These are phyloP conservation scores for Bibio marci DNA, from an alignment of 2,888 invertebrate genomes.

Conservation along the genomic window DNA sequence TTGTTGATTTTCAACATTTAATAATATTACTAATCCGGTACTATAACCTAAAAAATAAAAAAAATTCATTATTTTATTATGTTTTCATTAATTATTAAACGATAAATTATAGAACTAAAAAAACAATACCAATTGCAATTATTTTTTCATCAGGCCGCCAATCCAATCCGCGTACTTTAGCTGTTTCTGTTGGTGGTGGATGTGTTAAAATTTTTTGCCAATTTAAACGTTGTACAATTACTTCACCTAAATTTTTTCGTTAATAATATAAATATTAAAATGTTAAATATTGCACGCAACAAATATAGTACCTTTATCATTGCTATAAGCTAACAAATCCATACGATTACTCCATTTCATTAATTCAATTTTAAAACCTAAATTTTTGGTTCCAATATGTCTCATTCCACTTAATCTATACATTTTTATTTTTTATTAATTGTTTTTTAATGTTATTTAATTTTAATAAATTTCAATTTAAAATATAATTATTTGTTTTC, in stretches of 20 bases:
- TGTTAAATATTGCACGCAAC: conserved; percentile 1
- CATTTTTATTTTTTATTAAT: conserved; percentile 14
- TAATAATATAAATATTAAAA: conserved; percentile 1
- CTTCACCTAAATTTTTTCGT: conserved; percentile 46
- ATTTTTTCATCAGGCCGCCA: conserved; percentile 95
- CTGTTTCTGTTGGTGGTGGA: conserved; percentile 56
- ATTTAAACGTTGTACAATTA: conserved; percentile 71
- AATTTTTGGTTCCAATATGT: conserved; percentile 24
- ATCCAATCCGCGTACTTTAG: conserved; percentile 57
- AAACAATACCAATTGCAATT: conserved; percentile 30
- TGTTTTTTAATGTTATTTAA: neutral
- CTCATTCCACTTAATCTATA: conserved; percentile 25
- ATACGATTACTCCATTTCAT: conserved; percentile 91
- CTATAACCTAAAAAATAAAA: conserved; percentile 50
- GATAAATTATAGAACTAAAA: neutral
- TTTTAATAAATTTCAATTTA: neutral
- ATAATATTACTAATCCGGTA: conserved; percentile 50
- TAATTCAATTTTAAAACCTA: conserved; percentile 40
- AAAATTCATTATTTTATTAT: conserved; percentile 31
- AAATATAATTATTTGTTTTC: conserved; percentile 1
- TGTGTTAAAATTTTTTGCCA: conserved; percentile 89
- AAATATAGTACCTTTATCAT: conserved; percentile 48
- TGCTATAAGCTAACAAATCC: conserved; percentile 81
- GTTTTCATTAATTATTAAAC: neutral
- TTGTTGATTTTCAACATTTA: conserved; percentile 76